Percentiles rank a stretch among this genome's conserved stretches.
These are phyloP conservation scores for Eleutherodactylus coqui DNA, from an alignment of 2,797 vertebrate genomes.

Conservation along the genomic window DNA sequence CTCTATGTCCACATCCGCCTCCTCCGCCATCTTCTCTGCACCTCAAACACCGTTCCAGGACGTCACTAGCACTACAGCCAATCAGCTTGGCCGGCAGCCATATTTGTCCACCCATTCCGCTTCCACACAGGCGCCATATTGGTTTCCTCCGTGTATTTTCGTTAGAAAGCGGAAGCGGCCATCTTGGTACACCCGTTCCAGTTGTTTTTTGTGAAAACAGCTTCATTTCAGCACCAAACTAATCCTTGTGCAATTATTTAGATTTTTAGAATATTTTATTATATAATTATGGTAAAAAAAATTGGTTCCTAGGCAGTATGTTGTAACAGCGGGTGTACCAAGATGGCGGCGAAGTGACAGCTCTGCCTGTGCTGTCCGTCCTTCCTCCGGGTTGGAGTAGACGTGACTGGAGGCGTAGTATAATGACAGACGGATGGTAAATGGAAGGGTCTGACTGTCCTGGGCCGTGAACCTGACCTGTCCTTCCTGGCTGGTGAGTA, in stretches of 20 bases:
- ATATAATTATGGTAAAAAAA: background rate
- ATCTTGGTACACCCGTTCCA: conserved; percentile 30
- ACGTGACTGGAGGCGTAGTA: too few species aligned
- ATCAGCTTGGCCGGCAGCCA: conserved; percentile 27
- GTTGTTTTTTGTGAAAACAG: background rate
- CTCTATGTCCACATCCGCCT: conserved; percentile 57
- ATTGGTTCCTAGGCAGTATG: fast-evolving
- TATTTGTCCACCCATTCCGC: conserved; percentile 8
- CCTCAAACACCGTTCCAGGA: background rate
- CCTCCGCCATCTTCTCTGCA: conserved; percentile 48
- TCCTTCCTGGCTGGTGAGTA: background rate
- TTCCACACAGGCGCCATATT: background rate
- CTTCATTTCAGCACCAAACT: too few species aligned
- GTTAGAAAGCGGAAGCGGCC: background rate
- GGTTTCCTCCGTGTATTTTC: background rate
- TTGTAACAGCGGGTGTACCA: background rate
- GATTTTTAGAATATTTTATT: too few species aligned
- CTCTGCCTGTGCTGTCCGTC: background rate
- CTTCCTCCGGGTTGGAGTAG: too few species aligned
- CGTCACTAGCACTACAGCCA: conserved; percentile 21
- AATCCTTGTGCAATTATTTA: fast-evolving
- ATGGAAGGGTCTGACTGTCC: background rate
- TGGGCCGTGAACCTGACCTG: background rate
- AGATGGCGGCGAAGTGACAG: conserved; percentile 24
- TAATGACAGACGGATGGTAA: background rate